phyloP scores from a whole-genome alignment of 2,888 invertebrate species.

The Microctonus aethiopoides region DNA sequence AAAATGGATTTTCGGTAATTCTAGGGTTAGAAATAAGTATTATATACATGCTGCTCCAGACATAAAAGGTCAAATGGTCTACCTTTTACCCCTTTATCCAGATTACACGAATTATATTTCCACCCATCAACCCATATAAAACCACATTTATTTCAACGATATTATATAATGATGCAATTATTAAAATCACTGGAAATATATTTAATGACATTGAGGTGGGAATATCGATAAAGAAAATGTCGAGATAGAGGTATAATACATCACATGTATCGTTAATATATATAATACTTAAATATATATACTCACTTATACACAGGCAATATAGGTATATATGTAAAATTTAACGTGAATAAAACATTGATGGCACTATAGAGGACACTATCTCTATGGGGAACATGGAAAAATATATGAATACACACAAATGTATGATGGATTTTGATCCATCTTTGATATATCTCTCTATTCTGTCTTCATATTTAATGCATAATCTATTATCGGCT shows the following conservation, averaged over 20 bases:
- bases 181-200: constrained; percentile 13
- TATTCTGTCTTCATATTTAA: constrained; percentile 58
- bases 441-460: constrained; percentile 62
- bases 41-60: constrained; percentile 45
- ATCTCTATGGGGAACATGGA: constrained; percentile 51
- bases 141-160: not conserved
- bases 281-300: not conserved
- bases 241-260: constrained; percentile 18
- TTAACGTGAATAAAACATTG: constrained; percentile 37
- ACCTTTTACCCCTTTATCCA: constrained; percentile 46
- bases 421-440: constrained; percentile 46
- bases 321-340: constrained; percentile 1
- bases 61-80: constrained; percentile 61
- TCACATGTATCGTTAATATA: not conserved
- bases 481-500: constrained; percentile 66
- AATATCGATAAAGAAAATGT: constrained; percentile 12
- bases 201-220: constrained; percentile 1
- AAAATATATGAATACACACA: not conserved
- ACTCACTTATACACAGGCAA: not conserved
- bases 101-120: constrained; percentile 66
- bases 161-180: constrained; percentile 17
- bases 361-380: constrained; percentile 57
- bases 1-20: constrained; percentile 62
- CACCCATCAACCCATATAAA: not conserved
- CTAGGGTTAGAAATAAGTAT: constrained; percentile 60